phyloP scores from a whole-genome alignment of 2,888 invertebrate genomes.

The Noctuana brunneofusca region DNA sequence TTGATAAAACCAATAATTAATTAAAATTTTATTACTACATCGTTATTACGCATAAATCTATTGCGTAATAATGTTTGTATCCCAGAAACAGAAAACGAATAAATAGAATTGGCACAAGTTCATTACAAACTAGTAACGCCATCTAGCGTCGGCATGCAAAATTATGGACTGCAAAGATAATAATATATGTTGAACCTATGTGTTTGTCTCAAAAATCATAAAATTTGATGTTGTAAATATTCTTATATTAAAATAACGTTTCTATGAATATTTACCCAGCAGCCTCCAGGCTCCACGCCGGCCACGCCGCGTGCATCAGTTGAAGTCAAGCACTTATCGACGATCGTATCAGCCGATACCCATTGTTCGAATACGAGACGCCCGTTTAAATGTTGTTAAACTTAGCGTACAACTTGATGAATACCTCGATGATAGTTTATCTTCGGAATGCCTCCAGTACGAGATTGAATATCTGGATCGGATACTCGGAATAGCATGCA shows the following conservation, averaged over 20 bases:
- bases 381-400: slow-evolving; percentile 58
- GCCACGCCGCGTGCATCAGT: slow-evolving; percentile 43
- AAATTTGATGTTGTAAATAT: neutral
- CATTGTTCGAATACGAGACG: slow-evolving; percentile 55
- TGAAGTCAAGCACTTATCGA: slow-evolving; percentile 51
- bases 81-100: too few species aligned
- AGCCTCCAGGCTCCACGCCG: slow-evolving; percentile 33
- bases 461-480: slow-evolving; percentile 35
- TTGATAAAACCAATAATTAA: too few species aligned
- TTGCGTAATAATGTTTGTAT: too few species aligned
- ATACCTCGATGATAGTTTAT: slow-evolving; percentile 56
- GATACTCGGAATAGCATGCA: slow-evolving; percentile 29
- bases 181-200: too few species aligned
- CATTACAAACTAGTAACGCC: neutral
- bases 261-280: slow-evolving; percentile 16
- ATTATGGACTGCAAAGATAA: too few species aligned
- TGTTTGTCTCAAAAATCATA: neutral
- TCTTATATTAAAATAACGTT: neutral
- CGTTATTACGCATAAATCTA: too few species aligned
- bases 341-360: slow-evolving; percentile 62
- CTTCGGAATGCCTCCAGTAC: slow-evolving; percentile 49
- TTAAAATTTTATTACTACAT: too few species aligned
- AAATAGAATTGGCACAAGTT: neutral
- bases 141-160: neutral
- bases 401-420: slow-evolving; percentile 56